Conservation (phyloP, 1,140 invertebrate species). For the Trachelipus rathkii region DNA sequence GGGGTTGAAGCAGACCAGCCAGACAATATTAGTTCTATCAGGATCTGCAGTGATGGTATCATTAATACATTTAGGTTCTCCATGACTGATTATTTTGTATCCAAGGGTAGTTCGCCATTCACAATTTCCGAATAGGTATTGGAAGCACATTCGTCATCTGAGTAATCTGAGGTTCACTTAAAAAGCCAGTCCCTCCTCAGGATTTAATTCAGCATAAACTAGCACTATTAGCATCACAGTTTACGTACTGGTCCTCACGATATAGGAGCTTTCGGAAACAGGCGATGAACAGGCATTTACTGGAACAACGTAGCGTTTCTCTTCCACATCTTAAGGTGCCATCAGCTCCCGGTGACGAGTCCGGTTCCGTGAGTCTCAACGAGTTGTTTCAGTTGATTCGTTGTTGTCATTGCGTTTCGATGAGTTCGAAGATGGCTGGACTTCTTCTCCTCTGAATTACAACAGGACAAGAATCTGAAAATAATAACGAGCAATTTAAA, state of each 20-base stretch:
- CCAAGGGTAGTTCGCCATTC: not conserved
- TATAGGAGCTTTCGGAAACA: not conserved
- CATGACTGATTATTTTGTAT: not conserved
- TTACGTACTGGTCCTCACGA: not conserved
- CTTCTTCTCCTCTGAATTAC: not conserved
- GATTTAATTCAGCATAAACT: not conserved
- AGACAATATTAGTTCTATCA: not conserved
- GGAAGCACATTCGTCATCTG: not conserved
- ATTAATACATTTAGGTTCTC: not conserved
- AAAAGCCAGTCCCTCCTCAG: not conserved
- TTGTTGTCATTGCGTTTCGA: not conserved
- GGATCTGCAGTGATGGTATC: not conserved
- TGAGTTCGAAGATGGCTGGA: not conserved
- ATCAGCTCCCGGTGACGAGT: not conserved
- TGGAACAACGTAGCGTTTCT: not conserved
- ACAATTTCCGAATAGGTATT: not conserved
- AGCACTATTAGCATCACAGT: not conserved
- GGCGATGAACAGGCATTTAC: not conserved
- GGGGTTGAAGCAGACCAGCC: not conserved
- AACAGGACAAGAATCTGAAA: not conserved
- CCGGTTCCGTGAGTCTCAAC: not conserved
- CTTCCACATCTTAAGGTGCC: not conserved
- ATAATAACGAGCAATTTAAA: no score
- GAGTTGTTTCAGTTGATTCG: not conserved
- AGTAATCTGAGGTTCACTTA: not conserved